Evolutionary conservation across 2,113 vertebrate genomes (phyloP).

Genomic region (Notarius quadriscutis): DNA sequence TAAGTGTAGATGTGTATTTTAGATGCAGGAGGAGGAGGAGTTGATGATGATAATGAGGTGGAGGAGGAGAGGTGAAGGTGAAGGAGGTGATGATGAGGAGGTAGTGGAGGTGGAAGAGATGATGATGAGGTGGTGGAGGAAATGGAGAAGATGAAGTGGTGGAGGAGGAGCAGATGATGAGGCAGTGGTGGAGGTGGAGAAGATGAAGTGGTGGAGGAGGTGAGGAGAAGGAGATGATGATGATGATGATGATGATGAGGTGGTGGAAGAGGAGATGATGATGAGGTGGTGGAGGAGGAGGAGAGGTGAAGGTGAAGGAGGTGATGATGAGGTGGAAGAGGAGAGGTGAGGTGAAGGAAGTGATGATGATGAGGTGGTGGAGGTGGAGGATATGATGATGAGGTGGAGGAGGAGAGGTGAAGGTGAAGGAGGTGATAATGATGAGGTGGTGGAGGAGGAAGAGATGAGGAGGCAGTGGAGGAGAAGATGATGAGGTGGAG

Average conservation of each 20-base stretch:
- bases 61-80: neutral
- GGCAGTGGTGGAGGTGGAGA: neutral
- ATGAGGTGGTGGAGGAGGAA: neutral
- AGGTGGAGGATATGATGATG: too few species aligned
- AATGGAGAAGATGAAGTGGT: neutral
- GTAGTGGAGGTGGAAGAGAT: too few species aligned
- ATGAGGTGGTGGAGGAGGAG: neutral
- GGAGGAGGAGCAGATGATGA: neutral
- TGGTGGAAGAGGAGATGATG: too few species aligned
- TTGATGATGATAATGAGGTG: neutral
- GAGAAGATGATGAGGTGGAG: neutral
- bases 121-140: neutral
- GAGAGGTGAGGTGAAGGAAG: neutral
- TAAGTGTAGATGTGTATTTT: neutral
- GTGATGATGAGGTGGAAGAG: neutral
- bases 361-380: too few species aligned
- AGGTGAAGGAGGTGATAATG: neutral
- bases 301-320: neutral
- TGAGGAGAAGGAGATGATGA: neutral
- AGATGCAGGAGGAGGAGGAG: neutral
- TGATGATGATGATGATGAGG: neutral
- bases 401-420: neutral
- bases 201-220: too few species aligned
- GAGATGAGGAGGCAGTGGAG: neutral
- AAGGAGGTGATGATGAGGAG: neutral